Percentiles rank a stretch among this genome's conserved stretches.
These are phyloP conservation scores for Tenebrio molitor DNA, from an alignment of 1,140 invertebrate species.

Conservation along the genomic window DNA sequence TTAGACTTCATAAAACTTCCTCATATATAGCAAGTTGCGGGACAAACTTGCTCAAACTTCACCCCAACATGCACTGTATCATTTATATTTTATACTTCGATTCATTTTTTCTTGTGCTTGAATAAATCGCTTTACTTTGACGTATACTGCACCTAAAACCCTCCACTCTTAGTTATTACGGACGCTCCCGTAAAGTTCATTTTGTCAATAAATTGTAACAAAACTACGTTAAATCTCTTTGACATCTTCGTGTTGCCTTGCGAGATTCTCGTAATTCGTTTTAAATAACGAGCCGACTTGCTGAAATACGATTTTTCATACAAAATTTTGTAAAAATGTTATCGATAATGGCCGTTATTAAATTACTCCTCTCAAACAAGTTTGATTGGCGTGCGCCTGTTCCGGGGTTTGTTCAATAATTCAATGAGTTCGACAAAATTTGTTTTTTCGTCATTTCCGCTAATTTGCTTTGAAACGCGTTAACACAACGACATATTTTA, in stretches of 20 bases:
- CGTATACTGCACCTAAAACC: constrained; percentile 4
- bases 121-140: constrained; percentile 31
- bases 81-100: constrained; percentile 46
- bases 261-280: neutral
- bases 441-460: constrained; percentile 15
- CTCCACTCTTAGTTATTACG: constrained; percentile 4
- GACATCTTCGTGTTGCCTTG: too few species aligned
- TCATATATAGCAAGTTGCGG: constrained; percentile 19
- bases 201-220: neutral
- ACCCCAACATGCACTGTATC: constrained; percentile 22
- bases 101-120: constrained; percentile 35
- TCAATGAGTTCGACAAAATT: constrained; percentile 21
- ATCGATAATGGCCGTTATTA: constrained; percentile 15
- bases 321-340: constrained; percentile 16
- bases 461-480: neutral
- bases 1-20: constrained; percentile 38
- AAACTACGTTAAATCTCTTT: neutral
- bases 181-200: neutral
- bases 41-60: constrained; percentile 32
- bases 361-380: constrained; percentile 26
- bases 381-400: constrained; percentile 20
- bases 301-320: constrained; percentile 3
- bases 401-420: constrained; percentile 24
- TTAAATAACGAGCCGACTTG: neutral
- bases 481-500: neutral